phyloP scores from a whole-genome alignment of 2,888 invertebrate species.

The Dendrolimus pini region DNA sequence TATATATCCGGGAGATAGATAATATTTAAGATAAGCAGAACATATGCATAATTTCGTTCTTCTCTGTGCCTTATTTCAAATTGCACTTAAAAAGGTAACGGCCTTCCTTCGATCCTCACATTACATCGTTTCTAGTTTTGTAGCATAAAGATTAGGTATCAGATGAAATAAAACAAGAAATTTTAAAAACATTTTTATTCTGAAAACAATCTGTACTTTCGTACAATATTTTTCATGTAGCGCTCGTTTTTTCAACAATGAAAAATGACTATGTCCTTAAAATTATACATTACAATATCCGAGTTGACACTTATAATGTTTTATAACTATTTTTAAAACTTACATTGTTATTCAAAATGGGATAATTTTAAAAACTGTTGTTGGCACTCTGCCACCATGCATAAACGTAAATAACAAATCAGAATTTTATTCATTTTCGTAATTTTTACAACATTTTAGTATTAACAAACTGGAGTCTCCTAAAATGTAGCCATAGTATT shows the following conservation, averaged over 20 bases:
- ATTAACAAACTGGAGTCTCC: background rate
- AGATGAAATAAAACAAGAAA: slow-evolving; percentile 6
- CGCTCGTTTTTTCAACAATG: slow-evolving; percentile 47
- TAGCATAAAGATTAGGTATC: background rate
- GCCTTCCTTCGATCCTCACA: too few species aligned
- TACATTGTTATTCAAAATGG: too few species aligned
- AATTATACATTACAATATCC: slow-evolving; percentile 7
- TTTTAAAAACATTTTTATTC: slow-evolving; percentile 45
- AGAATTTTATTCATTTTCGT: background rate
- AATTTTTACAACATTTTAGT: background rate
- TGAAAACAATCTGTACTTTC: slow-evolving; percentile 55
- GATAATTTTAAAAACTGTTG: too few species aligned
- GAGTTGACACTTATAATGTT: slow-evolving; percentile 23
- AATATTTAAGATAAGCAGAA: too few species aligned
- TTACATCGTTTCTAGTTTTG: too few species aligned
- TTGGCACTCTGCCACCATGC: too few species aligned
- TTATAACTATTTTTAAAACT: background rate
- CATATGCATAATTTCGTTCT: too few species aligned
- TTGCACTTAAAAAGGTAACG: too few species aligned
- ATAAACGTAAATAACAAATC: background rate
- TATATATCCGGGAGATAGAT: too few species aligned
- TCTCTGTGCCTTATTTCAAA: too few species aligned
- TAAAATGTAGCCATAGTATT: background rate
- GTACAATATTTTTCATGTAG: slow-evolving; percentile 62
- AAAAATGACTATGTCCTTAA: slow-evolving; percentile 41